Evolutionary conservation across 2,797 vertebrate species (phyloP), one percentile per base, ranked within the genome.

Genomic region (Sebastes steindachneri): DNA sequence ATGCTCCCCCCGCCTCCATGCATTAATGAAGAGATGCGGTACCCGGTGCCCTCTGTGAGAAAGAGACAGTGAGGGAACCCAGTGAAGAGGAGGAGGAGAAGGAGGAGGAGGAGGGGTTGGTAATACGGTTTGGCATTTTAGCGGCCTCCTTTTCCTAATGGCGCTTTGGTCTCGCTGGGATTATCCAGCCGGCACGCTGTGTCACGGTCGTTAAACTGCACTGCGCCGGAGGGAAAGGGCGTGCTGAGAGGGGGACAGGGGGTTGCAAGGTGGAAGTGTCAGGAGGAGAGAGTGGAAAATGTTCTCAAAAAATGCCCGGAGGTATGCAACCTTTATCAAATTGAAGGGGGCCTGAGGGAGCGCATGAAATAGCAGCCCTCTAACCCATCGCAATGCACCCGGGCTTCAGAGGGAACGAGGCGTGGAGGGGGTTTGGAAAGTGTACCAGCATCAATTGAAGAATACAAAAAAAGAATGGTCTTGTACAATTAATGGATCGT

Each of bases 11-110:
- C 26, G n/a, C 75, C 66, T 88, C 68, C 65, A 83, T 86, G 88
- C 82, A 88, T 92, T 92, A 94, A 94, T 95, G 88, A 93, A 95
- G 93, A 93, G 91, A 85, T 89, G 81, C 68, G 48, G 74, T 77
- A 80, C 85, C 85, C 88, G 86, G 86, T 93, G 93, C 90, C 91
- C 82, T 91, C 75, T 88, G 86, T 84, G 86, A 79, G 84, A 77
- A 79, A 84, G 64, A 77, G 71, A 74, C 72, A 68, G 73, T 10
- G 48, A 73, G 59, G 72, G 60, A 88, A 76, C 54, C 75, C 12
- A 28, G 69, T 37, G 60, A 65, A 35, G 35, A 45, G 9, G 62
- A 64, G 9, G 62, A 64, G 25, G 70, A 68, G 51, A 55, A 68
- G 51, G 62, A 69, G 21, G 21, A 54, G 21, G 10, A 35, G 72